Evolutionary conservation across 37 sponge, comb jelly and placozoan genomes (phyloP), one percentile per base, ranked within the genome.

Genomic region (Agelas oroides): DNA sequence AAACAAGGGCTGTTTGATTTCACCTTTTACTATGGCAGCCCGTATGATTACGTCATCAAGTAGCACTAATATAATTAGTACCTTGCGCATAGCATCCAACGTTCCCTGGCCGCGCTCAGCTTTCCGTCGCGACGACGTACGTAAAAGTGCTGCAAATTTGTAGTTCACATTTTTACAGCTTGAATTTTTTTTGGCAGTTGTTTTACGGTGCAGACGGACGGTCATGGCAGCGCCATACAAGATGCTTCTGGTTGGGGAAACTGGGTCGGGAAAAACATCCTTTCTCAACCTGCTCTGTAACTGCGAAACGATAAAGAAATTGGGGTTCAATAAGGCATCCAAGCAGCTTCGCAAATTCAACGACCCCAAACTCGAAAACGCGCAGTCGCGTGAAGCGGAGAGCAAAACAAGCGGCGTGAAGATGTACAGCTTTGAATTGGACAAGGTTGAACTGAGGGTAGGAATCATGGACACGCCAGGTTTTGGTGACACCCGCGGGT

Each of bases 401-500:
- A 87, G 88, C 59, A 80, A 79, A 35, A 87, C 80, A 20, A 74
- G 12, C 0, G 75, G 40, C 59, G 62, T 67, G 1, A 73, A 19
- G 28, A 8, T 70, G 54, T 86, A 86, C 73, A 59, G 55, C 15
- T 33, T 71, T 2, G 41, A 27, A 6, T 25, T 87, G 28, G 46
- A 8, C n/a, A n/a, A n/a, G n/a, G 73, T 64, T 33, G 69, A 64
- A 0, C 16, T 62, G 37, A 72, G 56, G 24, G 34, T 86, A n/a
- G 79, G 69, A 66, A 56, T 86, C 0, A 86, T 86, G 21, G 86
- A 86, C 53, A 78, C 79, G 2, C 86, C 86, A 19, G 86, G 86
- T 1, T 86, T 86, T 38, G 81, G 81, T 0, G 75, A 80, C 25
- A 72, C 80, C 5, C 74, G 81, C 5, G 88, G 87, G 32, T 58